Evolutionary conservation across 92 coral and sea anemone genomes (phyloP), one percentile per base, ranked within the genome.

Genomic region (Montipora capitata): DNA sequence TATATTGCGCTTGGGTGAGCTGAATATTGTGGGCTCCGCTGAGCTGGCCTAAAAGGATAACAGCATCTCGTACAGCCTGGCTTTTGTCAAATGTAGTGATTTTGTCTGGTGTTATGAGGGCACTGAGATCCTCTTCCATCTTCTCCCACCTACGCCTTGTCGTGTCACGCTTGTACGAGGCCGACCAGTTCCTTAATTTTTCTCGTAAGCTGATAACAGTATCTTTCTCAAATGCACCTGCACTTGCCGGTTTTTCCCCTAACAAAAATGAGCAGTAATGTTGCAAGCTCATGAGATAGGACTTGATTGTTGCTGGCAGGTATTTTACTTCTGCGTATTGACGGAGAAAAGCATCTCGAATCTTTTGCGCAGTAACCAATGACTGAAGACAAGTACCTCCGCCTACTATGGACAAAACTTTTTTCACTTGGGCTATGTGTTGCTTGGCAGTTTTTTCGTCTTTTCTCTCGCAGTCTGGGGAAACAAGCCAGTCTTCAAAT

Each of bases 391-490:
- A 38, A 54, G 27, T 7, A 0, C 80, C 79, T 39, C 40, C 52
- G 66, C 88, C 93, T 35, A 94, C 48, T 7, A 92, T 54, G 58
- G 72, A 75, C 4, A 85, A 43, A 10, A 92, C 85, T 13, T 57
- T 76, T 15, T 49, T 40, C 11, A 92, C 69, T 59, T 92, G 97
- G 17, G 86, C 77, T 18, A 59, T 59, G 27, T 92, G 95, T 65
- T 92, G 95, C 58, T 63, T 82, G 43, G 90, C 92, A 35, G 94
- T 94, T 45, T 87, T 87, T 6, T n/a, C 72, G 51, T 91, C 96
- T 68, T 82, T 92, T 42, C 88, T 91, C 38, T 90, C 96, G 2
- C 92, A 90, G 57, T 87, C 94, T 49, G 94, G 96, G 4, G 94
- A 91, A 59, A 58, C 16, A 79, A 94, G 74, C 96, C 96, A 94